A percentile compares a stretch with the other conserved stretches of the same genome.
Evolutionary conservation across 2,888 invertebrate genomes (phyloP).

Genomic region (Podotricha telesiphe): DNA sequence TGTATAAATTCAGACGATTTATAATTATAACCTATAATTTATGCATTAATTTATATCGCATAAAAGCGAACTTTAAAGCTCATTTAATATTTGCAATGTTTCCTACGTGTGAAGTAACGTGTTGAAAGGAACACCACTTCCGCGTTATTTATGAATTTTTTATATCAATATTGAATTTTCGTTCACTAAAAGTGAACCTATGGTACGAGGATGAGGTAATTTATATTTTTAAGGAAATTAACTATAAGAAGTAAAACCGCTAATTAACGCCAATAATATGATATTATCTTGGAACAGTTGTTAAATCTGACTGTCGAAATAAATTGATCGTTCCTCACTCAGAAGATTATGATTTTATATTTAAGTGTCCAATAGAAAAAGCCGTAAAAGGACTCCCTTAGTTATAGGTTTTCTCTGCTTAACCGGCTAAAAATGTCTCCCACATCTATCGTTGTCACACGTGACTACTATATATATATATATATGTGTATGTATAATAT

Average conservation of each 20-base stretch:
- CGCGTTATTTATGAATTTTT: background rate
- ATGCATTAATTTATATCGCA: too few species aligned
- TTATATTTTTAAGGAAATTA: background rate
- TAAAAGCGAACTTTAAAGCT: background rate
- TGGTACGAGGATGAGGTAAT: background rate
- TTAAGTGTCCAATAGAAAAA: too few species aligned
- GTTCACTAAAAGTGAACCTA: background rate
- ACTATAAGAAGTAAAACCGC: background rate
- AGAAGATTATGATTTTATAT: too few species aligned
- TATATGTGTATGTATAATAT: too few species aligned
- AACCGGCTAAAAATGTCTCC: too few species aligned
- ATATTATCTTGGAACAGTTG: background rate
- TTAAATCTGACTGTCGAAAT: background rate
- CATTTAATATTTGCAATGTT: conserved; percentile 4
- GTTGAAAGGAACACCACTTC: conserved; percentile 4
- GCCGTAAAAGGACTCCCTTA: too few species aligned
- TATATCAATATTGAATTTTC: conserved; percentile 1
- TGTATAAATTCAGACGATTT: too few species aligned
- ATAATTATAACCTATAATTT: too few species aligned
- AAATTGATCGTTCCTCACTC: too few species aligned
- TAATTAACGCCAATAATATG: background rate
- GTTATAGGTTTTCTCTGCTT: too few species aligned
- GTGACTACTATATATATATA: too few species aligned
- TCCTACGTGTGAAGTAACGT: conserved; percentile 8
- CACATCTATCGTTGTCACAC: too few species aligned